Evolutionary conservation across 2,888 invertebrate species (phyloP).

Genomic region (Rotaria sp.): DNA sequence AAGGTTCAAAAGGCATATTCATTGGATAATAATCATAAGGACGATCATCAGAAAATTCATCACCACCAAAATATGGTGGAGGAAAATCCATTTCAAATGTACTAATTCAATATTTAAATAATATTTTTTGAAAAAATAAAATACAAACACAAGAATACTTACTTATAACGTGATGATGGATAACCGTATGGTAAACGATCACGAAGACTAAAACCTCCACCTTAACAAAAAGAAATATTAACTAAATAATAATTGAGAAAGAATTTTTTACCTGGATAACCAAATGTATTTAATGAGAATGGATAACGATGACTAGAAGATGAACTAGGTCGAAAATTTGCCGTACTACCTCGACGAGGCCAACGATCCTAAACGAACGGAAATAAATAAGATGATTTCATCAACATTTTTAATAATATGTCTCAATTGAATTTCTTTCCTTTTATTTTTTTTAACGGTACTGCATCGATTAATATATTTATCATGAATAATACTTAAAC

Average conservation of each 20-base stretch:
- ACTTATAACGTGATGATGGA: neutral
- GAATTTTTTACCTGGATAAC: neutral
- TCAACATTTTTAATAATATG: too few species aligned
- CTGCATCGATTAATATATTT: too few species aligned
- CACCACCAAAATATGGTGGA: neutral
- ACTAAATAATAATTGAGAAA: neutral
- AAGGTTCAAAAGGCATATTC: neutral
- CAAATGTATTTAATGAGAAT: neutral
- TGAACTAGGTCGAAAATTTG: neutral
- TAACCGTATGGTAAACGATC: constrained; percentile 6
- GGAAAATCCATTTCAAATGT: constrained; percentile 6
- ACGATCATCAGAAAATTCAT: constrained; percentile 1
- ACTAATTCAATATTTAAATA: neutral
- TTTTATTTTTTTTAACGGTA: too few species aligned
- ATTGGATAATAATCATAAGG: constrained; percentile 14
- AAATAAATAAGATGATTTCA: too few species aligned
- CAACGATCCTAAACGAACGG: neutral
- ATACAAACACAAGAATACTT: neutral
- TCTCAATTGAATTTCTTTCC: too few species aligned
- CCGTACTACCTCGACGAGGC: neutral
- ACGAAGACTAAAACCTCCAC: neutral
- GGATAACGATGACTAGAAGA: constrained; percentile 15
- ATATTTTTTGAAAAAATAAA: neutral
- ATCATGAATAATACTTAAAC: too few species aligned
- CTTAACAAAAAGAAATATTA: neutral